Evolutionary conservation across 2,888 invertebrate species (phyloP), one percentile per base, ranked within the genome.

Genomic region (Mimumesa dahlbomi): DNA sequence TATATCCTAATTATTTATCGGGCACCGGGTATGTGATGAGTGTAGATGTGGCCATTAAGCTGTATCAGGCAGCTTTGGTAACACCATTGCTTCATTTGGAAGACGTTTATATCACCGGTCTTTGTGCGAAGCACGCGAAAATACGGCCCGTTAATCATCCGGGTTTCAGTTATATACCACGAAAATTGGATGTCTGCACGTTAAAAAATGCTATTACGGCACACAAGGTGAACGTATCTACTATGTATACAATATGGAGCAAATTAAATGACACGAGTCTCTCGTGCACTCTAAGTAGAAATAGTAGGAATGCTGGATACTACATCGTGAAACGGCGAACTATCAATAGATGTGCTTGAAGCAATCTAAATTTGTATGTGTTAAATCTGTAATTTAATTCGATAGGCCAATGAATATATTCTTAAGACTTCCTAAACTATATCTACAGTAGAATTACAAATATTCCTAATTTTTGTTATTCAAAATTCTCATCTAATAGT

Each of bases 11-110:
- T 78, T 96, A 96, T 88, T 88, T 96, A 56, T 95, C 96, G 0
- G 96, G 96, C 9, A 95, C 95, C 0, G 95, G 94, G 1, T 96
- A 96, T 89, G 91, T 94, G 2, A 92, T 96, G 91, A 94, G 95
- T 0, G 88, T 92, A 0, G 93, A 93, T 77, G 92, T 94, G 0
- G 94, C 94, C 0, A 88, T 87, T 5, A 92, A 92, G 49, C 90
- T 96, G 2, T 95, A 94, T 86, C 88, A 91, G 38, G 92, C 93
- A 1, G 94, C 95, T 0, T 87, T 95, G 1, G 90, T 90, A 54
- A 95, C 93, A 0, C 92, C 94, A 3, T 90, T 95, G 53, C 92
- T 96, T 78, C 95, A 96, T 84, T 89, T 95, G 36, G 95, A 95
- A 87, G 95, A 95, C 85, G 93, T 95, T 16, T 95, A 93, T 82